Percentiles rank a stretch among this genome's conserved stretches.
Conservation (phyloP, 1,140 invertebrate species). For the Halictus rubicundus region DNA sequence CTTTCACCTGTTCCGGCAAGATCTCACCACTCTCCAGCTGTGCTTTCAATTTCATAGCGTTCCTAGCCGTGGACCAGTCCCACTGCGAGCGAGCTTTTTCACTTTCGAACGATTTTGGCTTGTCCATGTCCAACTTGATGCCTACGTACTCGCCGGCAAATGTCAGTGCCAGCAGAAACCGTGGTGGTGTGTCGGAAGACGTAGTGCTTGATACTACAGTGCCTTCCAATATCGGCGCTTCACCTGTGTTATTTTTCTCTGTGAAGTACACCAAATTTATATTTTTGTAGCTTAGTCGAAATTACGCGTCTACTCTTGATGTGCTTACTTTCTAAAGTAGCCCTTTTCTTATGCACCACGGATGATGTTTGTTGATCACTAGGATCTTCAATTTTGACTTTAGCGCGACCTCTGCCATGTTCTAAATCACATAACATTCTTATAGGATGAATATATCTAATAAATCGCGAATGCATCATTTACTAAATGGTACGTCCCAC, state of each 20-base stretch:
- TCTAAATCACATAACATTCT: conserved; percentile 57
- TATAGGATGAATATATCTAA: background rate
- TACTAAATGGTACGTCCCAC: too few species aligned
- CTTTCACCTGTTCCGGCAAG: conserved; percentile 81
- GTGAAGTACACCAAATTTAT: conserved; percentile 45
- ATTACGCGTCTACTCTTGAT: background rate
- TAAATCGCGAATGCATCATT: background rate
- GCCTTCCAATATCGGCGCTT: conserved; percentile 54
- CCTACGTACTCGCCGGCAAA: conserved; percentile 83
- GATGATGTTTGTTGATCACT: conserved; percentile 73
- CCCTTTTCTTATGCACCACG: conserved; percentile 68
- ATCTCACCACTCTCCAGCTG: conserved; percentile 84
- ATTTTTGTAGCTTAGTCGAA: conserved; percentile 18
- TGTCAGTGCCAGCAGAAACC: conserved; percentile 81
- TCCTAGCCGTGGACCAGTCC: conserved; percentile 82
- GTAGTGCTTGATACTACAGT: conserved; percentile 55
- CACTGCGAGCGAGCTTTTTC: conserved; percentile 82
- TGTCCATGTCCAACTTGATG: conserved; percentile 81
- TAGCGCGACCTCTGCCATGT: conserved; percentile 72
- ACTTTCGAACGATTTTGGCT: conserved; percentile 77
- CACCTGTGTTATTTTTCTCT: conserved; percentile 68
- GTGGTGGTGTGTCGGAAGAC: conserved; percentile 54
- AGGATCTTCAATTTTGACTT: conserved; percentile 74
- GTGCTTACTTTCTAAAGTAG: conserved; percentile 72
- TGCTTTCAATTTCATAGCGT: conserved; percentile 82